phyloP scores from a whole-genome alignment of 2,797 vertebrate genomes.

The Chelon auratus region DNA sequence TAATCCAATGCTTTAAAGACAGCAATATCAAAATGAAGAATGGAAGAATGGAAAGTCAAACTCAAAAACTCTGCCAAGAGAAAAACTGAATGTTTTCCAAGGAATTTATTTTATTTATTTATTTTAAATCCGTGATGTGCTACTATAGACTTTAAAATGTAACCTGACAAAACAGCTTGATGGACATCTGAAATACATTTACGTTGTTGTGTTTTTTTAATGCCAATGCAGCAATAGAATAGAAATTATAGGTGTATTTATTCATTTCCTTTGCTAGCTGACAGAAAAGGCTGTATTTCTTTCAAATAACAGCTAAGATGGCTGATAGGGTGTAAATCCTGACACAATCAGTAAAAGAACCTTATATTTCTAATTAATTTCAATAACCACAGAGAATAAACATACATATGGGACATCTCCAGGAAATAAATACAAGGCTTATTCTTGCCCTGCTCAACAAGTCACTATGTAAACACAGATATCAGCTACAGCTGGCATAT shows the following conservation, averaged over 20 bases:
- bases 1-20: neutral
- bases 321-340: neutral
- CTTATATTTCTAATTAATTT: constrained; percentile 30
- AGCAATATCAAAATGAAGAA: neutral
- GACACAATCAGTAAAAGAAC: constrained; percentile 16
- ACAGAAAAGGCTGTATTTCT: constrained; percentile 14
- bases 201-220: no score
- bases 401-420: constrained; percentile 22
- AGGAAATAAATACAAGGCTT: constrained; percentile 35
- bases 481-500: constrained; percentile 44
- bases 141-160: no score
- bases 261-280: constrained; percentile 3
- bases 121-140: no score
- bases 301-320: constrained; percentile 14
- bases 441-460: constrained; percentile 41
- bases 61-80: neutral
- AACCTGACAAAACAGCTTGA: no score
- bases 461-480: constrained; percentile 63
- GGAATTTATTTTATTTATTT: neutral
- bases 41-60: neutral
- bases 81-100: neutral
- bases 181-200: no score
- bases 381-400: constrained; percentile 9
- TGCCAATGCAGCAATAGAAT: no score
- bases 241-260: neutral